Conservation (phyloP, 1,140 invertebrate species). For the Pseudobourletiella spinata region DNA sequence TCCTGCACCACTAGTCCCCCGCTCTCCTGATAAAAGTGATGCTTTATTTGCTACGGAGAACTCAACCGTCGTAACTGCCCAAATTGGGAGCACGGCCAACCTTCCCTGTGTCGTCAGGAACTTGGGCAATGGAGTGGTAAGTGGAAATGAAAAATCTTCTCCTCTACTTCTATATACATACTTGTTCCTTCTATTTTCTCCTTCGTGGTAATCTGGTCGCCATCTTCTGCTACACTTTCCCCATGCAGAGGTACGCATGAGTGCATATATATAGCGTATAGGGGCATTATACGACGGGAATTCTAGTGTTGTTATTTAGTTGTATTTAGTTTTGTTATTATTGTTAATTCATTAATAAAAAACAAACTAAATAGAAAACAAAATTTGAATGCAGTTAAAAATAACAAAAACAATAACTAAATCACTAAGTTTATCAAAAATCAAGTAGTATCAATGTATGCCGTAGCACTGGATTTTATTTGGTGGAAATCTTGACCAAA, state of each 20-base stretch:
- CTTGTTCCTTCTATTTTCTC: neutral
- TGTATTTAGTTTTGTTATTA: too few species aligned
- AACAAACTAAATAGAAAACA: too few species aligned
- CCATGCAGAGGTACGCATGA: neutral
- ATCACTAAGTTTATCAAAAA: too few species aligned
- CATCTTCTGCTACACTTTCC: neutral
- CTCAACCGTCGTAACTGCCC: slow-evolving; percentile 52
- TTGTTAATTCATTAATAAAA: too few species aligned
- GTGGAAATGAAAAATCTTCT: slow-evolving; percentile 39
- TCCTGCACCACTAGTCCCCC: slow-evolving; percentile 5
- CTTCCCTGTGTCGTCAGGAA: slow-evolving; percentile 60
- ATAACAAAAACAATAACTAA: too few species aligned
- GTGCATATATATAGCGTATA: neutral
- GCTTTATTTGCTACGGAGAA: slow-evolving; percentile 38
- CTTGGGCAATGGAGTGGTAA: slow-evolving; percentile 60
- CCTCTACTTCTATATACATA: neutral
- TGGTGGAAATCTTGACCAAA: too few species aligned
- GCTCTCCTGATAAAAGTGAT: slow-evolving; percentile 25
- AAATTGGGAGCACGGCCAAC: slow-evolving; percentile 59
- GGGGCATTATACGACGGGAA: neutral
- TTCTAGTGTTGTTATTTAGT: too few species aligned
- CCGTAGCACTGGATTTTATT: too few species aligned
- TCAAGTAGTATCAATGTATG: too few species aligned
- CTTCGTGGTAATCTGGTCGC: neutral
- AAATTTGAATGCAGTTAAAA: too few species aligned